Percentiles rank a stretch among this genome's conserved stretches.
These are phyloP conservation scores for Cheilosia impressa DNA, from an alignment of 2,888 invertebrate genomes.

Conservation along the genomic window DNA sequence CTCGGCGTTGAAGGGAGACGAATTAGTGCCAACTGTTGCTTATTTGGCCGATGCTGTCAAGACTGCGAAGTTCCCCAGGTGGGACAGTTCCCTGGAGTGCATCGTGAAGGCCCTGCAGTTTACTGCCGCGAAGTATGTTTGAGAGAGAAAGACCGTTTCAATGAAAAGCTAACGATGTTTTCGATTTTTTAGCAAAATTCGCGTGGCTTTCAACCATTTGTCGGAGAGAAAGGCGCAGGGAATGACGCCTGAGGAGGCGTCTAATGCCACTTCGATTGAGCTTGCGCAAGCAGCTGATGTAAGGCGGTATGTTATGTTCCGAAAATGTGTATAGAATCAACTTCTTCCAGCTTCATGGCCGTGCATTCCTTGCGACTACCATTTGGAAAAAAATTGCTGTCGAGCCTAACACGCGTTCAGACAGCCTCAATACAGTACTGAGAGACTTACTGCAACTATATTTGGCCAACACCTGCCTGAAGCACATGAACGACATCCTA, in stretches of 20 bases:
- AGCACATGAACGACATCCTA: constrained; percentile 90
- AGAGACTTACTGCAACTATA: constrained; percentile 90
- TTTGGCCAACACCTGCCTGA: constrained; percentile 89
- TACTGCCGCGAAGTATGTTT: constrained; percentile 83
- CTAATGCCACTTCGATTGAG: constrained; percentile 93
- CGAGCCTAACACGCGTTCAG: constrained; percentile 84
- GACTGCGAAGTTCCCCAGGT: constrained; percentile 71
- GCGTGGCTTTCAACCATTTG: constrained; percentile 87
- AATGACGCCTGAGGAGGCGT: constrained; percentile 89
- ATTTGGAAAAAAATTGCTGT: constrained; percentile 87
- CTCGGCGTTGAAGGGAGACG: constrained; percentile 85
- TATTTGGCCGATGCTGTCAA: constrained; percentile 85
- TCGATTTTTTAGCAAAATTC: constrained; percentile 86
- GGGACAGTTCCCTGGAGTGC: constrained; percentile 77
- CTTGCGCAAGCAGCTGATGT: constrained; percentile 92
- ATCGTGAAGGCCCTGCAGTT: constrained; percentile 83
- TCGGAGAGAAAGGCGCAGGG: constrained; percentile 87
- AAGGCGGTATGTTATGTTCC: constrained; percentile 64
- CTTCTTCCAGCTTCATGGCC: constrained; percentile 89
- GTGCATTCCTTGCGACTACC: constrained; percentile 90
- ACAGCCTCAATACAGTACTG: constrained; percentile 87
- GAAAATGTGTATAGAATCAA: too few relatives aligned
- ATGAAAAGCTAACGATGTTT: background rate
- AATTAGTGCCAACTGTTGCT: constrained; percentile 87
- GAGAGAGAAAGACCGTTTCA: background rate